A percentile compares a stretch with the other conserved stretches of the same genome.
phyloP scores from a whole-genome alignment of 2,888 invertebrate species.

The Hanleya hanleyi region DNA sequence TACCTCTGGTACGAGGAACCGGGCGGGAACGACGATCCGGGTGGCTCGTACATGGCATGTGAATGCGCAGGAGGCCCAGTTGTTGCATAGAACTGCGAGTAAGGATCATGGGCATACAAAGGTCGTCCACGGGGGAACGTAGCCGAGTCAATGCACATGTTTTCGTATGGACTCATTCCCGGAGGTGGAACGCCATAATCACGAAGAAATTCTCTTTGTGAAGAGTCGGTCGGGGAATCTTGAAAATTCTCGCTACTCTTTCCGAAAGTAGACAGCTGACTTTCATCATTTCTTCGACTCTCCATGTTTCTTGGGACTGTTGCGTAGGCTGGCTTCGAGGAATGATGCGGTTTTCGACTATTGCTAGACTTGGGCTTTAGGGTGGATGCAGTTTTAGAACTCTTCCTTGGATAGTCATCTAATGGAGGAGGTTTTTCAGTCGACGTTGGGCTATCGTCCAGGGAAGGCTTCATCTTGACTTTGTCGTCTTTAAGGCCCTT shows the following conservation, averaged over 20 bases:
- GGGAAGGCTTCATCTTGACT: neutral
- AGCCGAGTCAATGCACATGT: neutral
- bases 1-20: neutral
- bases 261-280: neutral
- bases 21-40: neutral
- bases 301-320: neutral
- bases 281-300: neutral
- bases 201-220: neutral
- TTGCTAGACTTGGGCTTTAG: neutral
- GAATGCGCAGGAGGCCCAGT: neutral
- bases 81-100: conserved; percentile 3
- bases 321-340: neutral
- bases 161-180: neutral
- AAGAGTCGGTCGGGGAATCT: neutral
- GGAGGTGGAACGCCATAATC: neutral
- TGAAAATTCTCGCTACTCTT: neutral
- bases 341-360: neutral
- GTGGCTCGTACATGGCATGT: neutral
- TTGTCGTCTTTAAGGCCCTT: neutral
- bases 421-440: neutral
- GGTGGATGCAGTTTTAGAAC: neutral
- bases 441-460: neutral
- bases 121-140: neutral
- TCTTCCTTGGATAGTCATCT: neutral
- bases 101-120: neutral